Evolutionary conservation across 2,797 vertebrate genomes (phyloP), one percentile per base, ranked within the genome.

Genomic region (Pseudochromis fuscus): DNA sequence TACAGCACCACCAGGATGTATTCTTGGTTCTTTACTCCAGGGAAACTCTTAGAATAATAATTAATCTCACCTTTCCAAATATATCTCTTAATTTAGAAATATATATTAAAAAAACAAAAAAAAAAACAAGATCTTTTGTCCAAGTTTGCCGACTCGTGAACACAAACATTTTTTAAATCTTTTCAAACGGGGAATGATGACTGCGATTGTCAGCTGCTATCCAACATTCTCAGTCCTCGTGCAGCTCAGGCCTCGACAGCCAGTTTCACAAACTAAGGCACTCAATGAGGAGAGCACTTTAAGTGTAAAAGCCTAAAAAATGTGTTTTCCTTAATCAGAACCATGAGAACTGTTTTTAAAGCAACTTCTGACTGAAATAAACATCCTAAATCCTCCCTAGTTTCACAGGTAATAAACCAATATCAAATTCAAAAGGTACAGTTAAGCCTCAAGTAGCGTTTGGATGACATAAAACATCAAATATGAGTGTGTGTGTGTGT

Each of bases 261-360:
- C 44, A 10, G 51, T 7, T 53, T 67, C 42, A 25, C 62, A 72
- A 66, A 67, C 64, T 67, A 89, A 91, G 89, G 89, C 90, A 91
- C 89, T 81, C 74, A 4, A 40, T 82, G 59, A 64, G 40, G 31
- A 77, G 31, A 75, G 45, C 74, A 33, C 52, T 63, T 69, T 2
- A 25, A 63, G 42, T 19, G 28, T 27, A 72, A 4, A 51, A 0
- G 30, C 55, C 61, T 35, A 24, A 57, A 60, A 57, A 53, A 15
- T 19, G 7, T 30, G 18, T 63, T 19, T 42, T 56, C 33, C 12
- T 68, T 40, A 44, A 52, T n/a, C n/a, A n/a, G n/a, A n/a, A n/a
- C n/a, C 23, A 38, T 33, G 15, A 0, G 19, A 61, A 16, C n/a
- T 25, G 23, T 28, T 57, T 77, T 72, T 45, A 49, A 67, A 67